Percentiles rank a stretch among this genome's conserved stretches.
Conservation (phyloP, 2,888 invertebrate genomes). For the Lamellibrachia columna region DNA sequence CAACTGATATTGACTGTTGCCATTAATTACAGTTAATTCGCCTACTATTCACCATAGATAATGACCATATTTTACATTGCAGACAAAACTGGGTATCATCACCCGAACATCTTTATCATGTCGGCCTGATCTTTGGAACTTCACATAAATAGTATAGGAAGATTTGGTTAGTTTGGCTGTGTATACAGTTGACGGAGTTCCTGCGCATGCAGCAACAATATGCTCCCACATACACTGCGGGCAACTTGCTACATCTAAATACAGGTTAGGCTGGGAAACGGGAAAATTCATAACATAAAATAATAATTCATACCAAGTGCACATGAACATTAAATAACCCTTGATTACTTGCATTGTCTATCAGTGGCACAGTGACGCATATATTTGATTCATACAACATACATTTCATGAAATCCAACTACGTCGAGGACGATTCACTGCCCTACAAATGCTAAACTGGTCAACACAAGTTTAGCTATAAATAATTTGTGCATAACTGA, state of each 20-base stretch:
- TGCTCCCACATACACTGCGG: too few species aligned
- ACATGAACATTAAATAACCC: not conserved
- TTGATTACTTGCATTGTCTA: not conserved
- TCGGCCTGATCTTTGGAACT: not conserved
- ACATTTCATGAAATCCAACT: not conserved
- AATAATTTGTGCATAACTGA: constrained; percentile 12
- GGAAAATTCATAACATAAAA: not conserved
- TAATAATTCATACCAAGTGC: not conserved
- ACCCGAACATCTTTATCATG: not conserved
- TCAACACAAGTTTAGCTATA: not conserved
- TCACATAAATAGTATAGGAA: not conserved
- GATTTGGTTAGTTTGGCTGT: not conserved
- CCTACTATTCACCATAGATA: not conserved
- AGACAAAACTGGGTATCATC: not conserved
- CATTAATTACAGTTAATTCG: not conserved
- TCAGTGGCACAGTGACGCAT: not conserved
- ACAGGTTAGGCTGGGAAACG: not conserved
- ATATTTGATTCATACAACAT: not conserved
- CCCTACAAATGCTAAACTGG: not conserved
- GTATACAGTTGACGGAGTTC: not conserved
- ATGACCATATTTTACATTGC: not conserved
- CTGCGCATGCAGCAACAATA: too few species aligned
- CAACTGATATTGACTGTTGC: not conserved
- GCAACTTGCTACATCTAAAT: not conserved
- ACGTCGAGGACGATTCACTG: not conserved